Base-by-base conservation (phyloP, 2,113 vertebrate genomes). In the Vidua chalybeata region DNA sequence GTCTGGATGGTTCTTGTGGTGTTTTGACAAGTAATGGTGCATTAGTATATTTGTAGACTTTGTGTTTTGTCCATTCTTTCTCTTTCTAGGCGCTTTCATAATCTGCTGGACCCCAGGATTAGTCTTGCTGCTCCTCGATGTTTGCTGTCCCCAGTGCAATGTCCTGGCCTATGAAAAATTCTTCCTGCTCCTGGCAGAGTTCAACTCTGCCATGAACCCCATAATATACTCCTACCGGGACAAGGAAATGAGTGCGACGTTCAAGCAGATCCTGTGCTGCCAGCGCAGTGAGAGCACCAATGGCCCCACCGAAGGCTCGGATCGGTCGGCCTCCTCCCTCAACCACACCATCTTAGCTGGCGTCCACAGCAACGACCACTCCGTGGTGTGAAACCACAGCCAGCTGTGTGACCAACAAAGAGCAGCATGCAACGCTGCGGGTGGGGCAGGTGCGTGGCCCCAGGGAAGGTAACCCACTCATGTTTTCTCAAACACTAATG, bases 121-220 rank as follows among this genome's bases (percentile, higher is more conserved):
- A 92, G 99, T 99, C 94, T 97, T 99, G 96, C 97, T 99, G 51
- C 98, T 99, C 43, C 98, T 99, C 0, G 99, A 99, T 20, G 99
- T 99, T 84, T 99, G 99, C 95, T 99, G 99, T 48, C 97, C 98
- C 4, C 98, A 93, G 52, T 99, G 99, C 93, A 98, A 99, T 0
- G 98, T 99, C 78, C 98, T 99, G 93, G 98, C 98, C 72, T 99
- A 99, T 4, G 99, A 99, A 95, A 99, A 99, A 95, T 99, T 99
- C 97, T 99, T 99, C 98, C 98, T 99, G 31, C 98, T 99, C 61
- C 98, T 99, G 11, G 99, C 99, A 0, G 99, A 99, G 96, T 99
- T 99, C 98, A 99, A 99, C 97, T 99, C 99, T 0, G 99, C 99
- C 94, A 99, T 99, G 99, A 99, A 99, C 97, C 99, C 99, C 93